A percentile compares a stretch with the other conserved stretches of the same genome.
phyloP scores from a whole-genome alignment of 37 sponge, comb jelly and placozoan species.

The Axinella damicornis region DNA sequence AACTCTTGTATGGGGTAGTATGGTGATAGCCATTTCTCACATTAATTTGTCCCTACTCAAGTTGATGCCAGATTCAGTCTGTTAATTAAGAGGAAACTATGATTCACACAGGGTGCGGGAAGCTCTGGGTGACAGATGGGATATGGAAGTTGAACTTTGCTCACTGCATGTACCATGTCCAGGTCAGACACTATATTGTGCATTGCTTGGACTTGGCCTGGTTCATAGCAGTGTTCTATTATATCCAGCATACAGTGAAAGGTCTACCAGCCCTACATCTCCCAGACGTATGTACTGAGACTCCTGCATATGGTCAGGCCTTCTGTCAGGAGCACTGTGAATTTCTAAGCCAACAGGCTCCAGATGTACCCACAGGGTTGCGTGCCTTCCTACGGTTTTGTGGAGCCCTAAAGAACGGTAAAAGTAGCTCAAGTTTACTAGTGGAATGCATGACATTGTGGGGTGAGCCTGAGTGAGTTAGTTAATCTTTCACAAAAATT shows the following conservation, averaged over 20 bases:
- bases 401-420: not conserved
- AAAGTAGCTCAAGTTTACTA: too few relatives aligned
- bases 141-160: slow-evolving; percentile 36
- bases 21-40: too few relatives aligned
- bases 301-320: slow-evolving; percentile 33
- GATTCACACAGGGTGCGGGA: slow-evolving; percentile 53
- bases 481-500: too few relatives aligned
- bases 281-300: slow-evolving; percentile 30
- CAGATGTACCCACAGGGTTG: slow-evolving; percentile 13
- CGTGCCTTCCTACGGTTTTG: slow-evolving; percentile 4
- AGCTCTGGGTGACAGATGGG: slow-evolving; percentile 50
- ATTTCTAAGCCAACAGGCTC: not conserved
- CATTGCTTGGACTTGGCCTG: not conserved
- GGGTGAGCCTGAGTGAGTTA: too few relatives aligned
- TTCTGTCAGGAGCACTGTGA: slow-evolving; percentile 45
- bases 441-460: too few relatives aligned
- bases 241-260: slow-evolving; percentile 35
- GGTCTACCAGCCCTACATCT: slow-evolving; percentile 34
- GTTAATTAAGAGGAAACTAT: too few relatives aligned
- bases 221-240: not conserved
- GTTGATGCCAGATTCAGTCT: too few relatives aligned
- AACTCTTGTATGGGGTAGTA: too few relatives aligned
- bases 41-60: too few relatives aligned
- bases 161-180: slow-evolving; percentile 36
- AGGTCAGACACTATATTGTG: slow-evolving; percentile 8